phyloP scores from a whole-genome alignment of 2,797 vertebrate genomes.

The Otolemur crassicaudatus region DNA sequence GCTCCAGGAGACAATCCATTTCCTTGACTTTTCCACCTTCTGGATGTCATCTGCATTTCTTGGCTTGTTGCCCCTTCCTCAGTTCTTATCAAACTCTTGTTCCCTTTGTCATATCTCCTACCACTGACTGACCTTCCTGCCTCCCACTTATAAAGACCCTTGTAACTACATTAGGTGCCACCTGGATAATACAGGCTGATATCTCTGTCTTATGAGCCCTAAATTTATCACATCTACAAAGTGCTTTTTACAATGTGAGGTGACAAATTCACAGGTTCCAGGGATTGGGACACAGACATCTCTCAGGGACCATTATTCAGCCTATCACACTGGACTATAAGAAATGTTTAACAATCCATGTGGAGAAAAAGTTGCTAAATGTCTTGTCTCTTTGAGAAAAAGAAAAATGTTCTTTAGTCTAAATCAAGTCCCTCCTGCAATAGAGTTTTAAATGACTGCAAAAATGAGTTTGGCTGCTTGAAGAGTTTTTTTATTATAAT shows the following conservation, averaged over 20 bases:
- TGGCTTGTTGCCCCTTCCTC: neutral
- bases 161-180: neutral
- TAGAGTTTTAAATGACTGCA: conserved; percentile 69
- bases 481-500: conserved; percentile 71
- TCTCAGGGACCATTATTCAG: neutral
- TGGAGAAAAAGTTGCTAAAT: conserved; percentile 11
- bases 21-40: neutral
- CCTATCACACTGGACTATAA: conserved; percentile 10
- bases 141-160: neutral
- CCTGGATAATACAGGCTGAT: neutral
- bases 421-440: conserved; percentile 71
- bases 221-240: neutral
- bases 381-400: conserved; percentile 59
- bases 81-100: neutral
- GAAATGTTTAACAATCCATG: conserved; percentile 58
- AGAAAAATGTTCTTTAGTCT: conserved; percentile 77
- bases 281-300: neutral
- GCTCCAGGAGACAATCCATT: neutral
- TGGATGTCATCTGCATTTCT: neutral
- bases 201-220: neutral
- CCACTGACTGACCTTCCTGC: neutral
- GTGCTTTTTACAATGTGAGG: neutral
- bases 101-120: neutral
- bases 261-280: neutral
- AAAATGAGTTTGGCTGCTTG: conserved; percentile 77